phyloP scores from a whole-genome alignment of 2,797 vertebrate genomes.

The Toxotes lorentzi region DNA sequence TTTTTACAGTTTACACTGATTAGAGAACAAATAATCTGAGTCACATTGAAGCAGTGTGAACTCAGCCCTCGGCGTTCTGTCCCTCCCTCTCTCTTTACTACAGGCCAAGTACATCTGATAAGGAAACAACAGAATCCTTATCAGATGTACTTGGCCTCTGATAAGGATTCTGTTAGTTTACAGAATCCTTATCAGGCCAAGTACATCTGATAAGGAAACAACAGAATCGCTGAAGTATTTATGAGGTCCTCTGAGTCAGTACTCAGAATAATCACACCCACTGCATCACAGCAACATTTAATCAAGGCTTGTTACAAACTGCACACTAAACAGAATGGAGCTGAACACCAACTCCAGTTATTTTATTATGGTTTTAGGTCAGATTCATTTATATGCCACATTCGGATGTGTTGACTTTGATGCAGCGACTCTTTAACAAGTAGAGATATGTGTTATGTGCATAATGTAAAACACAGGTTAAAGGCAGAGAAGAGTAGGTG shows the following conservation, averaged over 20 bases:
- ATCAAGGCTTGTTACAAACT: background rate
- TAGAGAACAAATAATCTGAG: conserved; percentile 17
- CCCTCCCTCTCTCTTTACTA: background rate
- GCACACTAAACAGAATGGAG: background rate
- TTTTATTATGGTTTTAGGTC: background rate
- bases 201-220: conserved; percentile 44
- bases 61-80: background rate
- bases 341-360: background rate
- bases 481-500: background rate
- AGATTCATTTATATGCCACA: background rate
- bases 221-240: conserved; percentile 44
- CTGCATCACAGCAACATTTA: background rate
- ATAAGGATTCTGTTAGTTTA: too few relatives aligned
- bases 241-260: conserved; percentile 27
- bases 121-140: conserved; percentile 23
- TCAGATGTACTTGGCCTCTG: too few relatives aligned
- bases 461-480: background rate
- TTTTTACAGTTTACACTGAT: conserved; percentile 3
- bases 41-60: conserved; percentile 16
- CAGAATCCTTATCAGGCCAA: too few relatives aligned
- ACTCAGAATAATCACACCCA: conserved; percentile 28
- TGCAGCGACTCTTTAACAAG: background rate
- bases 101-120: conserved; percentile 23
- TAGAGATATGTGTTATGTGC: background rate
- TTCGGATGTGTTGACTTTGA: background rate